A percentile compares a stretch with the other conserved stretches of the same genome.
Conservation (phyloP, 1,140 invertebrate genomes). For the Gonioctena quinquepunctata region DNA sequence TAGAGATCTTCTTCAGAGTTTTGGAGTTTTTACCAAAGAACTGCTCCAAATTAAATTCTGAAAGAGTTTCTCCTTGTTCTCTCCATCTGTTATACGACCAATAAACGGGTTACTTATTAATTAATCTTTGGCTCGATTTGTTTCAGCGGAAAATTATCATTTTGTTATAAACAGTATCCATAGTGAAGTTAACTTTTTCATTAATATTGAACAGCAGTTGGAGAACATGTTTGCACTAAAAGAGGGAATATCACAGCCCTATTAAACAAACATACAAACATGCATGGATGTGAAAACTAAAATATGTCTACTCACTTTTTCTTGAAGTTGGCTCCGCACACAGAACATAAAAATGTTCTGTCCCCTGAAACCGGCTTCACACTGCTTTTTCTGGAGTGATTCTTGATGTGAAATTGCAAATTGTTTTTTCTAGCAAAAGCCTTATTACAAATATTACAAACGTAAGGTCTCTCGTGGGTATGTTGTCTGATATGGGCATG, state of each 20-base stretch:
- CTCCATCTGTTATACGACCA: too few relatives aligned
- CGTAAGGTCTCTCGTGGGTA: conserved; percentile 77
- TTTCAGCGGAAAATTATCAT: too few relatives aligned
- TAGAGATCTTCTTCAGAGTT: too few relatives aligned
- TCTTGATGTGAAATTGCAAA: conserved; percentile 61
- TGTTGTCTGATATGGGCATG: conserved; percentile 72
- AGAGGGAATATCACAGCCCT: background rate
- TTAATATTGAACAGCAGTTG: too few relatives aligned
- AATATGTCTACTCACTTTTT: conserved; percentile 63
- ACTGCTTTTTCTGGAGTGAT: conserved; percentile 49
- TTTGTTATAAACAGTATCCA: too few relatives aligned
- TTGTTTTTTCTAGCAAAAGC: conserved; percentile 70
- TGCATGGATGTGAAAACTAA: background rate
- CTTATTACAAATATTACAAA: conserved; percentile 63
- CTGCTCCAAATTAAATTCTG: too few relatives aligned
- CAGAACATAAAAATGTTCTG: conserved; percentile 60
- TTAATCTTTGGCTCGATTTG: too few relatives aligned
- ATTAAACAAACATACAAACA: background rate
- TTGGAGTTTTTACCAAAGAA: too few relatives aligned
- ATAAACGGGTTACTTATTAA: too few relatives aligned
- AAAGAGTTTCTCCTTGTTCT: too few relatives aligned
- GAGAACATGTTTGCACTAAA: too few relatives aligned
- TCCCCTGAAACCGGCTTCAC: conserved; percentile 18
- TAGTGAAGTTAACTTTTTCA: too few relatives aligned
- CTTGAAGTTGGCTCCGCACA: conserved; percentile 64